Evolutionary conservation across 2,113 vertebrate genomes (phyloP), one percentile per base, ranked within the genome.

Genomic region (Geococcyx californianus): DNA sequence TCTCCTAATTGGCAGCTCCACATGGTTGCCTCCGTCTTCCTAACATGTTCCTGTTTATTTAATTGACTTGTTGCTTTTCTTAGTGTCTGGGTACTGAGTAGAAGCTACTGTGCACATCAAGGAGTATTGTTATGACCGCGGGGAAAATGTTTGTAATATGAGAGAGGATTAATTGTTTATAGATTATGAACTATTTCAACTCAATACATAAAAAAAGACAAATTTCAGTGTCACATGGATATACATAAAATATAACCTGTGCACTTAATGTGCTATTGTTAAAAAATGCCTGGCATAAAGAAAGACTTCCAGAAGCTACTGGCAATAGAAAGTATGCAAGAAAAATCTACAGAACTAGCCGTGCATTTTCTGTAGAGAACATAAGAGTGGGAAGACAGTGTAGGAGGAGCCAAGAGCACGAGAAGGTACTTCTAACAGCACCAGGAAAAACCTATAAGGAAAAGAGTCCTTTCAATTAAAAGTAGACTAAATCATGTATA

Each of bases 381-480:
- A 52, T 58, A 38, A 62, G 67, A 83, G 87, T 87, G 67, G 92
- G 92, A 94, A 74, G 81, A 58, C 29, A 45, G 84, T 74, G 91
- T 93, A 84, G 89, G 89, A 95, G 88, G 79, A 94, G 85, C 83
- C 75, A 86, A 88, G 63, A 91, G n/a, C 60, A 75, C 84, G 93
- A 64, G 64, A 87, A 95, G 34, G 42, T 89, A 74, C 78, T 94
- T 91, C 91, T 91, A 59, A 76, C 93, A 70, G 94, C 94, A 52
- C 83, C 82, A 91, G 63, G 70, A 69, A 85, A 90, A 94, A 55
- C 29, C 36, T 90, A 16, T 87, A 74, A 91, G 75, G 67, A 85
- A n/a, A 83, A 62, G 33, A 95, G 78, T 20, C 26, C 33, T 36
- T 91, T 95, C 92, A 80, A 90, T 96, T 93, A 94, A 94, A 94